Percentiles rank a stretch among this genome's conserved stretches.
Conservation (phyloP, 2,888 invertebrate species). For the Lycocerus yunnanus region DNA sequence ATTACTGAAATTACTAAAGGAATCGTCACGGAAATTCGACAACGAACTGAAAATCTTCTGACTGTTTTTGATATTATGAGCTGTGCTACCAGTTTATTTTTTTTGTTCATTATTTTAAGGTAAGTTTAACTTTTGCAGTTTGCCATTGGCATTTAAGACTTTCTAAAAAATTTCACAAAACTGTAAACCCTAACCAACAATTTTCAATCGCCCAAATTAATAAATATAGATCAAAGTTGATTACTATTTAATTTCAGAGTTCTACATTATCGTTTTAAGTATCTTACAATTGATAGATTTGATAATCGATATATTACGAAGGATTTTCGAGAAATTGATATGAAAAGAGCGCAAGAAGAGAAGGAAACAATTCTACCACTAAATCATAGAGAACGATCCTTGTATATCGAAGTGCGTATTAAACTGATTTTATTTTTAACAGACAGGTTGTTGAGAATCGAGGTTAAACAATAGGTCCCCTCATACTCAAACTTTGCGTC, state of each 20-base stretch:
- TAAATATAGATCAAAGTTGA: no score
- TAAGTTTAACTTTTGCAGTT: no score
- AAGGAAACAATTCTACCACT: slow-evolving; percentile 71
- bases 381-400: slow-evolving; percentile 64
- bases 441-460: no score
- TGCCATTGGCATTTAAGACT: no score
- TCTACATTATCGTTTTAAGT: slow-evolving; percentile 72
- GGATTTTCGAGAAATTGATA: slow-evolving; percentile 67
- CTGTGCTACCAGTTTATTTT: slow-evolving; percentile 65
- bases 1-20: slow-evolving; percentile 61
- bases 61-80: slow-evolving; percentile 68
- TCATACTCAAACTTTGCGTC: no score
- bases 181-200: no score
- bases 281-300: slow-evolving; percentile 68
- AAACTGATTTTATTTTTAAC: no score
- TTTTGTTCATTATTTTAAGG: slow-evolving; percentile 68
- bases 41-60: slow-evolving; percentile 62
- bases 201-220: no score
- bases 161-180: no score
- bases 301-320: slow-evolving; percentile 74
- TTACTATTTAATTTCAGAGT: slow-evolving; percentile 58
- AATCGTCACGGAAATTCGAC: slow-evolving; percentile 66
- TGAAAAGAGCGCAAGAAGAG: slow-evolving; percentile 62
- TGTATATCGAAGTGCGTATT: slow-evolving; percentile 64
- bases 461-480: no score